Base-by-base conservation (phyloP, 2,888 invertebrate species). In the Drosophila anceps region DNA sequence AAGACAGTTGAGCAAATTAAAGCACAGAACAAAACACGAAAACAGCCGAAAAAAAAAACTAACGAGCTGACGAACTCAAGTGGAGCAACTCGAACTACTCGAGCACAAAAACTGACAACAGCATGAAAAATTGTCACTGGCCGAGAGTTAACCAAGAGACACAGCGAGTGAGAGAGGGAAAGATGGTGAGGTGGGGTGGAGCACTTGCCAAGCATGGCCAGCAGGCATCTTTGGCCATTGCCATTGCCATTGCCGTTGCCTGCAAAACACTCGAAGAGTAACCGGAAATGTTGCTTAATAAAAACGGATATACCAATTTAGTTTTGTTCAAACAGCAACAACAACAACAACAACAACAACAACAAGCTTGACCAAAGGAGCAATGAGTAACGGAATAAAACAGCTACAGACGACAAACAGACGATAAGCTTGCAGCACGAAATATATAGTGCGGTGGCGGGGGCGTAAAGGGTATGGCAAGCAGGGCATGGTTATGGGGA, bases 261-360 rank as follows among this genome's bases (percentile, higher is more conserved):
- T 75, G 81, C 80, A 63, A 85, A 33, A 78, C 83, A 85, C 82
- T 83, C 71, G 57, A 33, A 84, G 76, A 84, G 82, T 74, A 81
- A 89, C 89, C 89, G 89, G 86, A 86, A 86, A 86, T 89, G 89
- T 86, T 87, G 86, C 88, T 86, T 86, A 86, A 86, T 86, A 86
- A 86, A 89, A 89, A 86, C 86, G 86, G 89, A 86, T 89, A 89
- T 89, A 89, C 89, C 86, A 86, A 86, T 86, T 86, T 86, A 89
- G 88, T 88, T 89, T 75, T 89, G 89, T 84, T 82, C 81, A 87
- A 84, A 76, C 69, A 84, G 69, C 73, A 75, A 62, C 66, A 66
- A 51, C 44, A 61, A 74, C 41, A 69, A 46, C 68, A 57, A 18
- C 50, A 60, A 46, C 55, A 80, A 61, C 33, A 57, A 44, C 18